Evolutionary conservation across 1,140 invertebrate species (phyloP).

Genomic region (Ganaspis sp.): DNA sequence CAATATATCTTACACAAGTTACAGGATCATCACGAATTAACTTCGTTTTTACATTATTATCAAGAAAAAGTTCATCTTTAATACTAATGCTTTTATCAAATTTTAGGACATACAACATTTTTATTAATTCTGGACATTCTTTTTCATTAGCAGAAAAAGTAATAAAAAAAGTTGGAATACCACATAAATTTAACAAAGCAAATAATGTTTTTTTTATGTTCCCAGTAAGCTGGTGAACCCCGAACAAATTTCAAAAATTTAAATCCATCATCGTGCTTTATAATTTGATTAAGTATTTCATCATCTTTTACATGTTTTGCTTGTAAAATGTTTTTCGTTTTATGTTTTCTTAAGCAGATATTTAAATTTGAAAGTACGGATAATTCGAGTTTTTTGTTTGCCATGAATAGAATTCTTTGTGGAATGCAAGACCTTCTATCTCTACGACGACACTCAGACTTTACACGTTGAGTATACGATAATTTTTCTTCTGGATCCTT

Average conservation of each 20-base stretch:
- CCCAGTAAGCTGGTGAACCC: conserved; percentile 29
- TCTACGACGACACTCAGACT: conserved; percentile 34
- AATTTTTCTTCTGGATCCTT: conserved; percentile 25
- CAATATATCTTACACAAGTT: conserved; percentile 38
- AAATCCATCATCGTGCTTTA: conserved; percentile 38
- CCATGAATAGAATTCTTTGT: conserved; percentile 44
- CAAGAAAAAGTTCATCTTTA: conserved; percentile 23
- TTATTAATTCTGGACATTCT: conserved; percentile 20
- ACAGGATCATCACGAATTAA: conserved; percentile 45
- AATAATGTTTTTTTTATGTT: conserved; percentile 29
- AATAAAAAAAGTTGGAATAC: conserved; percentile 21
- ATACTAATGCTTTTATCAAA: conserved; percentile 25
- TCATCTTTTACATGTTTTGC: background rate
- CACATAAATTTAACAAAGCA: background rate
- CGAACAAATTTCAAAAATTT: conserved; percentile 39
- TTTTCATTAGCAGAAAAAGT: conserved; percentile 30
- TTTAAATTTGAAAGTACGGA: conserved; percentile 35
- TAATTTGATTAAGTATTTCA: conserved; percentile 23
- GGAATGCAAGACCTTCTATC: conserved; percentile 43
- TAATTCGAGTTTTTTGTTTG: conserved; percentile 46
- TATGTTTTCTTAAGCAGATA: conserved; percentile 35
- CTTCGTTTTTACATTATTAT: conserved; percentile 32
- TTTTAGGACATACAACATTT: conserved; percentile 35
- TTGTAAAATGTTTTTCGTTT: conserved; percentile 1
- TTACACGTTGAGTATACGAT: conserved; percentile 22